Evolutionary conservation across 2,888 invertebrate species (phyloP).

Genomic region (Shargacucullia verbasci): DNA sequence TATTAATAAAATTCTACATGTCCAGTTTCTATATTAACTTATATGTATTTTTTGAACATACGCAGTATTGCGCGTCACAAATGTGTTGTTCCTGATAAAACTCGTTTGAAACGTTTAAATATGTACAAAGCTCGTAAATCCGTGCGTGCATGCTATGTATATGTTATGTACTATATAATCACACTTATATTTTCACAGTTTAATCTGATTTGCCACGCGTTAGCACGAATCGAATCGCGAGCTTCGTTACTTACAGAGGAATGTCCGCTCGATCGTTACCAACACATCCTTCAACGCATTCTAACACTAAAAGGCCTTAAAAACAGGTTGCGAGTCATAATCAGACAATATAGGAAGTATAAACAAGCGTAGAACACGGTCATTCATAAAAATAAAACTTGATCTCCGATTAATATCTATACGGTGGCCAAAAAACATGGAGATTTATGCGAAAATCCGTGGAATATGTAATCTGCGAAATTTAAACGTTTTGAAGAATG

Average conservation of each 20-base stretch:
- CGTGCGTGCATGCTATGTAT: slow-evolving; percentile 61
- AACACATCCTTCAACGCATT: slow-evolving; percentile 54
- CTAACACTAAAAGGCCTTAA: slow-evolving; percentile 40
- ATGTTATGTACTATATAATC: slow-evolving; percentile 54
- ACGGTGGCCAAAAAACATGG: slow-evolving; percentile 21
- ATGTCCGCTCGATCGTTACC: slow-evolving; percentile 48
- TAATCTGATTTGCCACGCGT: slow-evolving; percentile 80
- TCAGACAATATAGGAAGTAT: slow-evolving; percentile 42
- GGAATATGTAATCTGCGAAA: slow-evolving; percentile 8
- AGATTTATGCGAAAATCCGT: slow-evolving; percentile 26
- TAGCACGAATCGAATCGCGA: slow-evolving; percentile 52
- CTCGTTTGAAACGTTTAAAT: slow-evolving; percentile 56
- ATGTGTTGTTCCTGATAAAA: slow-evolving; percentile 43
- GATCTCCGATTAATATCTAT: slow-evolving; percentile 40
- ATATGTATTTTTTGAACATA: background rate
- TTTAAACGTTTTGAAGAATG: slow-evolving; percentile 1
- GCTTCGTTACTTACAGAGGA: slow-evolving; percentile 51
- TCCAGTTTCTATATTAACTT: no score
- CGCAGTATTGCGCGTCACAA: slow-evolving; percentile 15
- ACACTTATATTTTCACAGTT: slow-evolving; percentile 83
- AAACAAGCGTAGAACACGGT: slow-evolving; percentile 20
- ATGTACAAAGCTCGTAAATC: slow-evolving; percentile 51
- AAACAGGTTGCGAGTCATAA: slow-evolving; percentile 48
- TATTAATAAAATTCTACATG: no score
- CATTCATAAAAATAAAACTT: slow-evolving; percentile 51